These are phyloP conservation scores for Heliocidaris erythrogramma DNA, from an alignment of 35 echinoderm and acorn worm genomes.

Conservation along the genomic window DNA sequence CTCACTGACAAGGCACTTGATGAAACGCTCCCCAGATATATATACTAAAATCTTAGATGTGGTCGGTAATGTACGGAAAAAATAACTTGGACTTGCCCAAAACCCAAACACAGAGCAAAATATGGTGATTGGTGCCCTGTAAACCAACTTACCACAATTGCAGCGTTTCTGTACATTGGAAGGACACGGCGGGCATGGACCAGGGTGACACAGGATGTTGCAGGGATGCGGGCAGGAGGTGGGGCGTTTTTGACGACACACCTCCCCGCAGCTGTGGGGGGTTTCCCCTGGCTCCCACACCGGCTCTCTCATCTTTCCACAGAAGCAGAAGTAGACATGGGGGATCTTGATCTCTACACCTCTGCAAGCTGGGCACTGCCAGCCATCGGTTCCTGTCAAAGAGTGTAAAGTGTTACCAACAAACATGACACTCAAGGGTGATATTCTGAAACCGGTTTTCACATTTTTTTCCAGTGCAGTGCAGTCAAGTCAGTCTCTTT, in stretches of 20 bases:
- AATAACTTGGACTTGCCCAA: no score
- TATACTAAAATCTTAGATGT: no score
- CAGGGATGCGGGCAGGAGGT: constrained; percentile 81
- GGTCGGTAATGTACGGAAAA: no score
- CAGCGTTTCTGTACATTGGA: constrained; percentile 76
- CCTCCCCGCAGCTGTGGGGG: constrained; percentile 93
- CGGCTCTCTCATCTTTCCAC: constrained; percentile 84
- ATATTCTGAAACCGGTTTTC: background rate
- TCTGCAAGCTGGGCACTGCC: constrained; percentile 94
- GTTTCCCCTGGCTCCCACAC: constrained; percentile 72
- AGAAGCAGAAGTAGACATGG: constrained; percentile 91
- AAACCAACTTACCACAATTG: constrained; percentile 50
- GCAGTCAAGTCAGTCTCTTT: background rate
- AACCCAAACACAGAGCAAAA: background rate
- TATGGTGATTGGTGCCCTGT: background rate
- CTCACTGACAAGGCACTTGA: no score
- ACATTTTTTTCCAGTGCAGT: background rate
- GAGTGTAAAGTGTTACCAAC: background rate
- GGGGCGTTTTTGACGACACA: constrained; percentile 81
- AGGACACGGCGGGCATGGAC: constrained; percentile 92
- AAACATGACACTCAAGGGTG: no score
- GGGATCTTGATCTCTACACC: constrained; percentile 67
- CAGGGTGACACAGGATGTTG: constrained; percentile 95
- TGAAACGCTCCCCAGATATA: no score
- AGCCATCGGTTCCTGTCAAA: constrained; percentile 77